These are phyloP conservation scores for Caenorhabditis remanei DNA, from an alignment of 1,140 invertebrate species.

Conservation along the genomic window DNA sequence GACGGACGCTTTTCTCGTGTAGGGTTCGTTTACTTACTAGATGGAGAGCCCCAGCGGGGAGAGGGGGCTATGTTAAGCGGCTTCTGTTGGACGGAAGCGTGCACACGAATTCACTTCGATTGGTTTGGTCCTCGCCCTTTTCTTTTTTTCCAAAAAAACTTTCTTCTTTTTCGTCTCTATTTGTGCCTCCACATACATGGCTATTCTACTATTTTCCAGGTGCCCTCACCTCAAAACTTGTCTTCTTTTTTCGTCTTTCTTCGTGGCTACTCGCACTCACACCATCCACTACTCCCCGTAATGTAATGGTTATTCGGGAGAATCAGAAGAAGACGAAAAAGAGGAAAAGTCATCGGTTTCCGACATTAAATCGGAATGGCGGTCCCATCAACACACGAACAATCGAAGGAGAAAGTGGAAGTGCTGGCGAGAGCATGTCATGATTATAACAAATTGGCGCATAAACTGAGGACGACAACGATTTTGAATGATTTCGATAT, in stretches of 20 bases:
- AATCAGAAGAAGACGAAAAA: conserved; percentile 1
- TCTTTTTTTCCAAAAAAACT: not conserved
- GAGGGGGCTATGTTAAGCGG: not conserved
- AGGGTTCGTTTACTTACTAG: conserved; percentile 19
- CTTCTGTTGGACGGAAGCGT: conserved; percentile 19
- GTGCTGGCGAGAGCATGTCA: conserved; percentile 22
- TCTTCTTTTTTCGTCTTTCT: not conserved
- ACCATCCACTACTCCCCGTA: not conserved
- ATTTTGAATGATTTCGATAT: conserved; percentile 7
- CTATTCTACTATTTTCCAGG: conserved; percentile 15
- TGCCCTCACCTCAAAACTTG: conserved; percentile 21
- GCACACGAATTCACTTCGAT: conserved; percentile 37
- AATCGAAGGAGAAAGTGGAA: conserved; percentile 3
- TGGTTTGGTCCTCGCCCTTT: not conserved
- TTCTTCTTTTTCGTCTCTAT: conserved; percentile 15
- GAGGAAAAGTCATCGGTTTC: not conserved
- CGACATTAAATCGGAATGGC: not conserved
- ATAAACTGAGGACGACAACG: not conserved
- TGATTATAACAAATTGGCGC: not conserved
- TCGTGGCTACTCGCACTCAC: not conserved
- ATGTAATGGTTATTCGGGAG: conserved; percentile 36
- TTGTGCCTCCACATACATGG: not conserved
- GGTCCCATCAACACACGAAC: not conserved
- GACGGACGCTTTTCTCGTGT: conserved; percentile 9
- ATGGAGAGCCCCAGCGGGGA: not conserved